phyloP scores from a whole-genome alignment of 2,888 invertebrate genomes.

The Osmoderma eremita region DNA sequence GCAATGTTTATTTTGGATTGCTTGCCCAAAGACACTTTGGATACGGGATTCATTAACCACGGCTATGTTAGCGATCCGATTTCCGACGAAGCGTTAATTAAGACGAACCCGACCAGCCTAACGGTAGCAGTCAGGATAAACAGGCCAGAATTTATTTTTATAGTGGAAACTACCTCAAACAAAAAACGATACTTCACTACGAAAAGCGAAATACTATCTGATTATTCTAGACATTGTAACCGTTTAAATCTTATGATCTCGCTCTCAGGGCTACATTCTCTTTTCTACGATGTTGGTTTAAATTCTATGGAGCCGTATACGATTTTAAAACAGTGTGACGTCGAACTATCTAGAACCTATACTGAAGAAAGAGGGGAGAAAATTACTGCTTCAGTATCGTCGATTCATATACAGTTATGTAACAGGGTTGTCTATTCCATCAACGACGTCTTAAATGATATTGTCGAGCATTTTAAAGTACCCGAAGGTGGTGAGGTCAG shows the following conservation, averaged over 20 bases:
- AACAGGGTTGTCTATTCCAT: conserved; percentile 79
- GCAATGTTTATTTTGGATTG: conserved; percentile 62
- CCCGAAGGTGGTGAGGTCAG: conserved; percentile 53
- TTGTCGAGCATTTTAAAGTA: conserved; percentile 62
- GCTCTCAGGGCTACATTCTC: conserved; percentile 69
- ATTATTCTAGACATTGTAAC: conserved; percentile 75
- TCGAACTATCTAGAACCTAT: conserved; percentile 74
- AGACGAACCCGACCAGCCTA: conserved; percentile 62
- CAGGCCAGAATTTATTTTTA: conserved; percentile 81
- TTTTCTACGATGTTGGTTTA: conserved; percentile 59
- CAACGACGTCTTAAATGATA: conserved; percentile 66
- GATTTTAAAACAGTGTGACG: conserved; percentile 75
- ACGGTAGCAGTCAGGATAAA: conserved; percentile 78
- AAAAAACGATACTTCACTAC: conserved; percentile 68
- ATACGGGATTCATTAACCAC: conserved; percentile 76
- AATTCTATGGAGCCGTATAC: conserved; percentile 65
- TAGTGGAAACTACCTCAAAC: conserved; percentile 72
- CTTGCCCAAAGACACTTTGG: conserved; percentile 68
- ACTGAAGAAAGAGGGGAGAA: conserved; percentile 74
- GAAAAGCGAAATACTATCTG: conserved; percentile 75
- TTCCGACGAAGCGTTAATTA: conserved; percentile 47
- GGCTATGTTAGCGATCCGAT: conserved; percentile 74
- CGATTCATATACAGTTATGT: conserved; percentile 77
- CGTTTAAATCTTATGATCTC: conserved; percentile 73
- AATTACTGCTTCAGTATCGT: conserved; percentile 73